These are phyloP conservation scores for Macrosteles quadrilineatus DNA, from an alignment of 1,140 invertebrate species.

Conservation along the genomic window DNA sequence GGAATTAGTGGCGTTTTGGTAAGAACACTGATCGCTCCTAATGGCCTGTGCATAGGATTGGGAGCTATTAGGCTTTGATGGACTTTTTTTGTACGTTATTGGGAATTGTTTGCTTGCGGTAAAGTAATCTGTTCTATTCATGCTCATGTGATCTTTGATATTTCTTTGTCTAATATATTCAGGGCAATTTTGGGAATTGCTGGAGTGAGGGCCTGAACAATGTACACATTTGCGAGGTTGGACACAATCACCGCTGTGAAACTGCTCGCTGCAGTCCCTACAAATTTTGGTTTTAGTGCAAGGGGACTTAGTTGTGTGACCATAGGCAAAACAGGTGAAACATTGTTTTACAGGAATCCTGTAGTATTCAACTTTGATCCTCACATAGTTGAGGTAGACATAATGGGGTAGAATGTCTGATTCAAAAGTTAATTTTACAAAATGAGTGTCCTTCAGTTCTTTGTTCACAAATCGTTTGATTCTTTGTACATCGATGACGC, in stretches of 20 bases:
- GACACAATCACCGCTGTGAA: not conserved
- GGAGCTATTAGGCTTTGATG: not conserved
- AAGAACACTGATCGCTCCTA: no score
- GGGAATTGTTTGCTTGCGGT: not conserved
- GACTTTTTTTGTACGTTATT: not conserved
- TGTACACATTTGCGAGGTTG: not conserved
- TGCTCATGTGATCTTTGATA: not conserved
- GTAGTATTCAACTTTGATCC: not conserved
- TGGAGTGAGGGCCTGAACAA: not conserved
- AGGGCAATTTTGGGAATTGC: not conserved
- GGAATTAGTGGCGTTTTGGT: no score
- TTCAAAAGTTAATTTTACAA: no score
- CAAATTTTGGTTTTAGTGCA: not conserved
- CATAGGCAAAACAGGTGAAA: not conserved
- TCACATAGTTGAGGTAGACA: not conserved
- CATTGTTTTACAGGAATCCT: not conserved
- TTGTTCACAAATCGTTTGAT: no score
- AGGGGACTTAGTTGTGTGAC: not conserved
- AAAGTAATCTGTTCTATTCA: constrained; percentile 2
- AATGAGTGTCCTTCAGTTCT: no score
- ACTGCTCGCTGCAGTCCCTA: not conserved
- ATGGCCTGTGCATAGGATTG: no score
- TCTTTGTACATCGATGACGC: no score
- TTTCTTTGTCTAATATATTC: not conserved
- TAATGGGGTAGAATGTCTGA: not conserved